Evolutionary conservation across 2,113 vertebrate species (phyloP).

Genomic region (Genyomyrus donnyi): DNA sequence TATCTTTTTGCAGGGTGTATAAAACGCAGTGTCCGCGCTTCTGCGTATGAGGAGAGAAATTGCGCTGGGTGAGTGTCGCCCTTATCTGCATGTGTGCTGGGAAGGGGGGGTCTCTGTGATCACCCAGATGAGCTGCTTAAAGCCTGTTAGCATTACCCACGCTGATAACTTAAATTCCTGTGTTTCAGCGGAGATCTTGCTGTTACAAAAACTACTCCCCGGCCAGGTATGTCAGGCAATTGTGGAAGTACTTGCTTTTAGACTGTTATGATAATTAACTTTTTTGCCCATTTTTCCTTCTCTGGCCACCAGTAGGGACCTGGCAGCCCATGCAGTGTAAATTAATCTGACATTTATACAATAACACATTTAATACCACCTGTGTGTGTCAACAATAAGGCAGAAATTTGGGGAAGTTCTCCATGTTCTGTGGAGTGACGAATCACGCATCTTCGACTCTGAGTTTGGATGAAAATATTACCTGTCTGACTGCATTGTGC

Average conservation of each 20-base stretch:
- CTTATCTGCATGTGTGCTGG: background rate
- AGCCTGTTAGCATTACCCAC: background rate
- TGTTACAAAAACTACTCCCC: conserved; percentile 55
- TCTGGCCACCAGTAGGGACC: conserved; percentile 33
- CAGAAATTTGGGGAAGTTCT: background rate
- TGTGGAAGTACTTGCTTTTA: conserved; percentile 45
- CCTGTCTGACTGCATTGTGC: no score
- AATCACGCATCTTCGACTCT: no score
- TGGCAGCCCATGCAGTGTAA: conserved; percentile 36
- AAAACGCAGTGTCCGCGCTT: conserved; percentile 52
- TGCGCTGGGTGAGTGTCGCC: conserved; percentile 47
- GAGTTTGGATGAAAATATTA: no score
- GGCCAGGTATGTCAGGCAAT: conserved; percentile 62
- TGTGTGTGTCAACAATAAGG: background rate
- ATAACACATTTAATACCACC: background rate
- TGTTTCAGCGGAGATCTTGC: conserved; percentile 42
- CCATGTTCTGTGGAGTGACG: no score
- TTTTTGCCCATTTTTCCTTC: conserved; percentile 32
- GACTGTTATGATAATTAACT: background rate
- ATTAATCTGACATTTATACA: background rate
- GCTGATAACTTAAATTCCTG: background rate
- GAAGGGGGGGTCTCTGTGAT: background rate
- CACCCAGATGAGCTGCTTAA: background rate
- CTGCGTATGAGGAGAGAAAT: conserved; percentile 48
- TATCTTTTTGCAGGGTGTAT: conserved; percentile 49